These are phyloP conservation scores for Gambelia wislizenii DNA, from an alignment of 2,797 vertebrate genomes.

Conservation along the genomic window DNA sequence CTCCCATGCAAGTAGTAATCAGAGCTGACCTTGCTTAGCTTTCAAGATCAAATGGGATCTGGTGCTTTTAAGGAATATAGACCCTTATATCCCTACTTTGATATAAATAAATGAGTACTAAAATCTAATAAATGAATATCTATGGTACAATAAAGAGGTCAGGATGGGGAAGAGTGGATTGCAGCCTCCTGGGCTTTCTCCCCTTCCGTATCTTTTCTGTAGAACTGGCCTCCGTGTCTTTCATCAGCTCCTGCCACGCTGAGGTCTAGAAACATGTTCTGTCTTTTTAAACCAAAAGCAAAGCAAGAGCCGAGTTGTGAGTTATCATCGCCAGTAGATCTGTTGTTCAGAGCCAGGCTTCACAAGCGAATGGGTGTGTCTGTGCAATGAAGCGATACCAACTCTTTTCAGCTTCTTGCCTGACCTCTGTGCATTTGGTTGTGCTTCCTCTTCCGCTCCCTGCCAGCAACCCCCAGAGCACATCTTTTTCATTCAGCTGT, in stretches of 20 bases:
- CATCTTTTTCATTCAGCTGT: neutral
- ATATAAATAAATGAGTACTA: too few relatives aligned
- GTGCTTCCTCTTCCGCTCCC: neutral
- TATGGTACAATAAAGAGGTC: too few relatives aligned
- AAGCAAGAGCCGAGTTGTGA: neutral
- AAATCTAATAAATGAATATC: too few relatives aligned
- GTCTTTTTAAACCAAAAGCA: neutral
- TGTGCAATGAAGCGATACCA: too few relatives aligned
- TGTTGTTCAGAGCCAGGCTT: neutral
- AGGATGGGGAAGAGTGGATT: too few relatives aligned
- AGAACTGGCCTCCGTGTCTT: neutral
- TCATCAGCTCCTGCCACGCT: neutral
- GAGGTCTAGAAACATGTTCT: neutral
- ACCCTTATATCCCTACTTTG: too few relatives aligned
- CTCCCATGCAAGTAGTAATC: too few relatives aligned
- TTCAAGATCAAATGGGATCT: too few relatives aligned
- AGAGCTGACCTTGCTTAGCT: too few relatives aligned
- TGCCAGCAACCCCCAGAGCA: neutral
- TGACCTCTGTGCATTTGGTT: neutral
- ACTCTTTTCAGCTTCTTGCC: neutral
- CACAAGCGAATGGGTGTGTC: too few relatives aligned
- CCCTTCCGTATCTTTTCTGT: rapidly evolving
- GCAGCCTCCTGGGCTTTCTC: neutral
- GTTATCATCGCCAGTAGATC: neutral
- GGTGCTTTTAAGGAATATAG: too few relatives aligned